Evolutionary conservation across 2,888 invertebrate genomes (phyloP), one percentile per base, ranked within the genome.

Genomic region (Drosophila anomalipes): DNA sequence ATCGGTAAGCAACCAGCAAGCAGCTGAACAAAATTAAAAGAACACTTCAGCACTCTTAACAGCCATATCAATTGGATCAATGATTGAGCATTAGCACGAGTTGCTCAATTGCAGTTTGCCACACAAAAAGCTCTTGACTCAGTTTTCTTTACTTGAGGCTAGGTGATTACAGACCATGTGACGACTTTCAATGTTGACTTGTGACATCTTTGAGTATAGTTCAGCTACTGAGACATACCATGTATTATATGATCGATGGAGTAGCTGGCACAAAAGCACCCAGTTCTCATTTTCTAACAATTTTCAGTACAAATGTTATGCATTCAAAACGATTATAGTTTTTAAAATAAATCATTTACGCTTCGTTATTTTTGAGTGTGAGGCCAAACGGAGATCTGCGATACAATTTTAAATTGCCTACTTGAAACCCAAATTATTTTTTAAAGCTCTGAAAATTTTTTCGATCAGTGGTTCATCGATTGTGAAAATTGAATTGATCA

Each of bases 1-100:
- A 77, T 65, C 74, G 64, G 53, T 35, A 22, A 52, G 22, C 22
- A 22, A 44, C 22, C 12, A 44, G 26, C 37, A n/a, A 74, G 51
- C 57, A 57, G 57, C 51, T 47, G 58, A 66, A 39, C 26, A 28
- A 28, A 33, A 67, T 30, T 49, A 58, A 28, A 79, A 79, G 69
- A 82, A 53, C 72, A 62, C 82, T 63, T 77, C 66, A 77, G 52
- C 67, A 32, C 54, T 56, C 59, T 56, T 64, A 70, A 56, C 59
- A 37, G 58, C 57, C 74, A 70, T 88, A 89, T 90, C 86, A 73
- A 79, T 71, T 56, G 68, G 69, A 81, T 80, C 81, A 82, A 80
- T 86, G 86, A 90, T 86, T 86, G 83, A 86, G 83, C 74, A 77
- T 75, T 74, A 80, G 90, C 90, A 82, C 86, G 86, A 71, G 86